phyloP scores from a whole-genome alignment of 2,888 invertebrate genomes.

The Lasioglossum pauxillum region DNA sequence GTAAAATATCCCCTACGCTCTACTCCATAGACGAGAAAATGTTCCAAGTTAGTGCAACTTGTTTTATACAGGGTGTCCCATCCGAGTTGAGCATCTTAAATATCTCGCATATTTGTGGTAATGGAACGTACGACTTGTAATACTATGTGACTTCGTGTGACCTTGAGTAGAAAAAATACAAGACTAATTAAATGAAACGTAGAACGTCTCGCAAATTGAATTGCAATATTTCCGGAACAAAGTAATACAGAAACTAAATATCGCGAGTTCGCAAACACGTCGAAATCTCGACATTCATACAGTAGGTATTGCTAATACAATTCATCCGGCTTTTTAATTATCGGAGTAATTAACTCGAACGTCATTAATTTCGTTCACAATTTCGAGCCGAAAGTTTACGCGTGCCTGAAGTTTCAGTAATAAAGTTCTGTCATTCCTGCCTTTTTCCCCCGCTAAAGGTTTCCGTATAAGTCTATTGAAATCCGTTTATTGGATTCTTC shows the following conservation, averaged over 20 bases:
- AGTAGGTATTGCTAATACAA: background rate
- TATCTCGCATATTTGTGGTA: no score
- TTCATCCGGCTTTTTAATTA: background rate
- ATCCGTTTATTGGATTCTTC: slow-evolving; percentile 13
- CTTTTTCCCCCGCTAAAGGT: background rate
- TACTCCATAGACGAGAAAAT: background rate
- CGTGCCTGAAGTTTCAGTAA: background rate
- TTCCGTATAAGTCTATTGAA: slow-evolving; percentile 14
- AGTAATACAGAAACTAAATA: background rate
- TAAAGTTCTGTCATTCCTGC: background rate
- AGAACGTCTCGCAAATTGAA: background rate
- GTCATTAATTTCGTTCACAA: background rate
- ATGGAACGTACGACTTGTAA: no score
- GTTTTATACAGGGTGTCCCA: background rate
- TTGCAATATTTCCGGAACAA: background rate
- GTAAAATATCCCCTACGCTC: slow-evolving; percentile 9
- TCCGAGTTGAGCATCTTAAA: no score
- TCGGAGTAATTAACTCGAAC: background rate
- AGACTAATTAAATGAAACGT: background rate
- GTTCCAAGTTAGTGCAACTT: background rate
- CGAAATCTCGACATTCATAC: background rate
- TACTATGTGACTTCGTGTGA: no score
- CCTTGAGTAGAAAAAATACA: no score
- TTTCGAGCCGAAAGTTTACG: background rate
- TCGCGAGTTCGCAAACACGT: background rate